Evolutionary conservation across 2,888 invertebrate genomes (phyloP).

Genomic region (Lithophane ornitopus): DNA sequence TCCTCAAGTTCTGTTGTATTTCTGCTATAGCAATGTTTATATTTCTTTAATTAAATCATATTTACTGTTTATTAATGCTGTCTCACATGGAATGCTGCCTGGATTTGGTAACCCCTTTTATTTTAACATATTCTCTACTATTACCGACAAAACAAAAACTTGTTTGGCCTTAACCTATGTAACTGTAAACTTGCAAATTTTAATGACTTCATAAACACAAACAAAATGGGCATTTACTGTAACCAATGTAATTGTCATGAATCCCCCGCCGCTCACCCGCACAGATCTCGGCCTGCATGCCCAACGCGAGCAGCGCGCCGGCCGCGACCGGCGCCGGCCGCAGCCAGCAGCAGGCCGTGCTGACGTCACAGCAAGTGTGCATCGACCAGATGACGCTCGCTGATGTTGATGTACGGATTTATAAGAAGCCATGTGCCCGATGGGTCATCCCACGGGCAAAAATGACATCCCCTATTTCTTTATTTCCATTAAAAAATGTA

Average conservation of each 20-base stretch:
- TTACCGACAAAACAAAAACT: background rate
- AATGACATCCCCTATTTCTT: background rate
- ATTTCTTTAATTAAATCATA: conserved; percentile 68
- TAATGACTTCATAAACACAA: too few species aligned
- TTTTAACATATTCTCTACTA: background rate
- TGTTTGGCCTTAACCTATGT: background rate
- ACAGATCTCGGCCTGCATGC: conserved; percentile 85
- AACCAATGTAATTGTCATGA: background rate
- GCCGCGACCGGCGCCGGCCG: conserved; percentile 22
- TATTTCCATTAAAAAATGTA: background rate
- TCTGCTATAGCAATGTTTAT: background rate
- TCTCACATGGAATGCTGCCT: conserved; percentile 78
- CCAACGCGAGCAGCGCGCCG: conserved; percentile 60
- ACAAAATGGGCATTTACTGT: background rate
- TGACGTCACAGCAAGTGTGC: conserved; percentile 93
- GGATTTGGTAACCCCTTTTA: conserved; percentile 78
- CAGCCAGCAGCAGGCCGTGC: conserved; percentile 81
- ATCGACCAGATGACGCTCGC: conserved; percentile 94
- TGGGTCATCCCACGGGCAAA: background rate
- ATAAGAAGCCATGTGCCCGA: too few species aligned
- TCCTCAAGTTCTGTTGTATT: too few species aligned
- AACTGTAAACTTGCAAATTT: background rate
- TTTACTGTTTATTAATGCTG: conserved; percentile 69
- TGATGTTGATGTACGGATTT: conserved; percentile 93
- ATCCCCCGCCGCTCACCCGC: background rate